Conservation (phyloP, 2,888 invertebrate species). For the Campaea margaritaria region DNA sequence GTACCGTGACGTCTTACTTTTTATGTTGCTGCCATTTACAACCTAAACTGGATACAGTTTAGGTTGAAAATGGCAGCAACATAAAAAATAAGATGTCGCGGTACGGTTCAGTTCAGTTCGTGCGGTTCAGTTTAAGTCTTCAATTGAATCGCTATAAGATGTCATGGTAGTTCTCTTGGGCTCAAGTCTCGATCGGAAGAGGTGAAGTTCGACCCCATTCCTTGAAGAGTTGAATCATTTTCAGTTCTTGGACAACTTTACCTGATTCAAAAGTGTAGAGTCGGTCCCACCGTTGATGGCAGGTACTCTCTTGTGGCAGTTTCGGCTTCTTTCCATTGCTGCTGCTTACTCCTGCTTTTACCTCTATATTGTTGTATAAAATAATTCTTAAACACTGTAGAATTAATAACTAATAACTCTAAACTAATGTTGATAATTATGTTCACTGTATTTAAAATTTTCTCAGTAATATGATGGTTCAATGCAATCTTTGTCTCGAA, state of each 20-base stretch:
- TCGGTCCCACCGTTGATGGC: background rate
- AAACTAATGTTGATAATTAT: constrained; percentile 67
- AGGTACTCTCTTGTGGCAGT: constrained; percentile 4
- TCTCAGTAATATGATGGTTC: constrained; percentile 76
- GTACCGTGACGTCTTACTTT: no score
- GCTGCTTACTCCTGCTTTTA: constrained; percentile 79
- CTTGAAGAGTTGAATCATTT: no score
- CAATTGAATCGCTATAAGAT: no score
- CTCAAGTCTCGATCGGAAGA: background rate
- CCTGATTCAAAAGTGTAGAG: background rate
- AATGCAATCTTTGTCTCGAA: constrained; percentile 84
- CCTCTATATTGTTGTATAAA: constrained; percentile 75
- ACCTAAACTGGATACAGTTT: no score
- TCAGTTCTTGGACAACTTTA: constrained; percentile 1
- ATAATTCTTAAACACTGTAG: constrained; percentile 74
- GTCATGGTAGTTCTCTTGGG: no score
- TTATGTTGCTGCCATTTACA: no score
- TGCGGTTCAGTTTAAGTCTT: no score
- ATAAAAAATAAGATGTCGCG: no score
- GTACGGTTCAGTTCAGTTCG: no score
- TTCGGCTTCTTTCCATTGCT: constrained; percentile 45
- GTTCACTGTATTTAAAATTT: constrained; percentile 67
- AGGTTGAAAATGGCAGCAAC: no score
- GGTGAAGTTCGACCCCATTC: background rate
- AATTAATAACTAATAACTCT: constrained; percentile 71